Base-by-base conservation (phyloP, 2,797 vertebrate genomes). In the Xenops minutus region DNA sequence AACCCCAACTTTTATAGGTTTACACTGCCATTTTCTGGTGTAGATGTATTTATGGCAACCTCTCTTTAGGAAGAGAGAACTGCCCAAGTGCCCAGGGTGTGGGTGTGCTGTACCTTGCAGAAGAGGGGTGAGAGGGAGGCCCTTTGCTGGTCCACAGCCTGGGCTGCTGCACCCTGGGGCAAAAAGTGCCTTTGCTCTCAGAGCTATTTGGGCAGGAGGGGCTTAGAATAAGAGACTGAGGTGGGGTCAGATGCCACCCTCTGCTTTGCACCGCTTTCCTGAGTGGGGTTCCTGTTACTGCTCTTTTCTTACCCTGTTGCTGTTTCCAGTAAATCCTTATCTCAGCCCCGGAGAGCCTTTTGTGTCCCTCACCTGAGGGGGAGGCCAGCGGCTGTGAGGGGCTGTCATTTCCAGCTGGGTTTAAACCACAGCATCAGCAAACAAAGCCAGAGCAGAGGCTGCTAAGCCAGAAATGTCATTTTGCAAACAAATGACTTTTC, bases 341-440 rank as follows among this genome's bases (percentile, higher is more conserved):
- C 43, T 63, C 32, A 27, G 1, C 17, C 46, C 2, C 0, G 19
- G 7, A 62, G 24, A n/a, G 41, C 34, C 0, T 36, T 86, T 62
- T 7, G 7, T 30, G 24, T 55, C 81, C 52, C 36, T 71, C 74
- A 56, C 74, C 58, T 43, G 56, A 36, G 9, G 48, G 17, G 18
- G 15, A 27, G 0, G 1, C 19, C 8, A n/a, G n/a, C 2, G 37
- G 12, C 51, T 36, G 4, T 0, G 2, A 37, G 20, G 44, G 44
- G 44, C 44, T 46, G 21, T 14, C 7, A n/a, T 44, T 37, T 26
- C 52, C 67, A 59, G 6, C 9, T 66, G 23, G 68, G 16, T 4
- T 52, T 30, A 37, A 58, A 73, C 20, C 67, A 44, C 15, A 19
- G 8, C 22, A 48, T 41, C 41, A 9, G 26, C 63, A 52, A 56